Percentiles rank a stretch among this genome's conserved stretches.
phyloP scores from a whole-genome alignment of 92 coral and sea anemone species.

The Porites rus region DNA sequence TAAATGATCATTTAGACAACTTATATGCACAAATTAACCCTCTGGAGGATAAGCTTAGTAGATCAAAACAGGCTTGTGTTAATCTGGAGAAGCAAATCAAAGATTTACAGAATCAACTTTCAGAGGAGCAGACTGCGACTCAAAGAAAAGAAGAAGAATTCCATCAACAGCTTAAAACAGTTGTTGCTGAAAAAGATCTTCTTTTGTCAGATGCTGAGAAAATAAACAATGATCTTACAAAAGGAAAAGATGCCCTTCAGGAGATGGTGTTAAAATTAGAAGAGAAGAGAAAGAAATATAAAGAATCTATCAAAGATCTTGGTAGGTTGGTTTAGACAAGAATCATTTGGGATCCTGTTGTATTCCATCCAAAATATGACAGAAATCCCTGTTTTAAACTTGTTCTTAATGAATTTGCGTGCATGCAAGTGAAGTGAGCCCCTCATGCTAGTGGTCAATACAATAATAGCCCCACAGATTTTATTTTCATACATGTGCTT shows the following conservation, averaged over 20 bases:
- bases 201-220: conserved; percentile 73
- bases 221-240: conserved; percentile 70
- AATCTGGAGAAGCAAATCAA: conserved; percentile 75
- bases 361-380: too few species aligned
- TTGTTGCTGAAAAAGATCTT: conserved; percentile 79
- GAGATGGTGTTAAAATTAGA: conserved; percentile 68
- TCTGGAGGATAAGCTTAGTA: conserved; percentile 83
- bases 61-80: conserved; percentile 76
- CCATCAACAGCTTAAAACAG: conserved; percentile 56
- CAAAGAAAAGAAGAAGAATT: conserved; percentile 66
- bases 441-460: too few species aligned
- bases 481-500: too few species aligned
- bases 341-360: too few species aligned
- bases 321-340: conserved; percentile 57
- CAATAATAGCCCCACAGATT: too few species aligned
- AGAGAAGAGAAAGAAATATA: conserved; percentile 71
- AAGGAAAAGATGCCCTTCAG: conserved; percentile 82
- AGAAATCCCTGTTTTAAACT: too few species aligned
- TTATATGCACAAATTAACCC: conserved; percentile 97
- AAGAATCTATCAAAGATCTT: conserved; percentile 71
- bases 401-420: too few species aligned
- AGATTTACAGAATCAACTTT: conserved; percentile 67
- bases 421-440: too few species aligned
- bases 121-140: conserved; percentile 58
- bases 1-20: conserved; percentile 91